Evolutionary conservation across 2,113 vertebrate species (phyloP), one percentile per base, ranked within the genome.

Genomic region (Amazona vittata): DNA sequence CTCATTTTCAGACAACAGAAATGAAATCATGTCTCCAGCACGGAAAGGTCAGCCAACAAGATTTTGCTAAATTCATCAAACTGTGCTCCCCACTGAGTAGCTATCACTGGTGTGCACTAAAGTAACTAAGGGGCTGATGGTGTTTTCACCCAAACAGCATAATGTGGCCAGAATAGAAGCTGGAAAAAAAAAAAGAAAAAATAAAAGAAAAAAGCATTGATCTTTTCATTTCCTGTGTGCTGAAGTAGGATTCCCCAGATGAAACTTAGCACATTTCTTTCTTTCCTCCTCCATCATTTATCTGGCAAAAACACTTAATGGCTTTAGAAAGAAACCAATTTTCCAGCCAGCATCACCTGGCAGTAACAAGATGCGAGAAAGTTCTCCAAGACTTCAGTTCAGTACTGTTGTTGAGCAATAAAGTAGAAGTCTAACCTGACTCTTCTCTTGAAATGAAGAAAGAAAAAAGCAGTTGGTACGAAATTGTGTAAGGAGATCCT

Each of bases 11-110:
- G 96, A 97, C 96, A 96, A 94, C 96, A 96, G 95, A 91, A 89
- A 96, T 97, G 96, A 97, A 97, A 96, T 96, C 96, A 97, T 96
- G 96, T 97, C 96, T 97, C 95, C 81, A 83, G 77, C 28, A 49
- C 0, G 29, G 63, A 96, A 96, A 96, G 96, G 96, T 96, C 96
- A 96, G 94, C 96, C 96, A 96, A 87, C 80, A 87, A 62, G 81
- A 92, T 94, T 92, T 94, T 96, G 94, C 67, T 96, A 96, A 96
- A 96, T 89, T 96, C 96, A 96, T 97, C 96, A 96, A 76, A 93
- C 83, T 29, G 24, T n/a, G 39, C 75, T 96, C 74, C 86, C 91
- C 37, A 46, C 80, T 67, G 89, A 92, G 77, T 35, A 92, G 57
- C 82, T 93, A 85, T 82, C 76, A 63, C 67, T 89, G 70, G 69